A percentile compares a stretch with the other conserved stretches of the same genome.
phyloP scores from a whole-genome alignment of 2,888 invertebrate species.

The Microplitis deprimator region DNA sequence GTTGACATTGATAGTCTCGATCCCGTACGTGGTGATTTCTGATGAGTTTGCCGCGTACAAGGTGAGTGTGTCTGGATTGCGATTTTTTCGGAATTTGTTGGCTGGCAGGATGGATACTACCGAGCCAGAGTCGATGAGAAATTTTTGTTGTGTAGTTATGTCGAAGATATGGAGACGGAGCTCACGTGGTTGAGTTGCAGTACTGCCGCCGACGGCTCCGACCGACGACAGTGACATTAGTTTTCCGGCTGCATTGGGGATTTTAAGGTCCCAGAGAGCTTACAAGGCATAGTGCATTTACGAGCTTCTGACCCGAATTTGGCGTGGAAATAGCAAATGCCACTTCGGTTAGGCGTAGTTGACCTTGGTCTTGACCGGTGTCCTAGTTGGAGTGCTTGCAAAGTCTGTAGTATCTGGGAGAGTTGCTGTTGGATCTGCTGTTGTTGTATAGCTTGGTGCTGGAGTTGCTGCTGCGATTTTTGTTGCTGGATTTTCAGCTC shows the following conservation, averaged over 20 bases:
- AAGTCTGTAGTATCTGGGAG: no score
- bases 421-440: no score
- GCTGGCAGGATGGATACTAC: constrained; percentile 39
- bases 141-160: constrained; percentile 6
- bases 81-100: not conserved
- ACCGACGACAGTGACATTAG: constrained; percentile 8
- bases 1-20: not conserved
- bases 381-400: no score
- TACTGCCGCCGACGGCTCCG: constrained; percentile 10
- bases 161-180: constrained; percentile 34
- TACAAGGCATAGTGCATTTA: no score
- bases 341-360: no score
- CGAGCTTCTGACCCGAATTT: no score
- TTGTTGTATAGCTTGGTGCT: no score
- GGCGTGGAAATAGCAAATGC: no score
- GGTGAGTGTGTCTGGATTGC: not conserved
- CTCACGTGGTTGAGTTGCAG: constrained; percentile 10
- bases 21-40: constrained; percentile 31
- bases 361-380: no score
- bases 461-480: no score
- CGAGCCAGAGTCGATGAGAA: constrained; percentile 39
- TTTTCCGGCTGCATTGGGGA: not conserved
- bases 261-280: no score
- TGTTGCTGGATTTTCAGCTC: no score
- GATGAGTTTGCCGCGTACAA: constrained; percentile 35